These are phyloP conservation scores for Girardinus metallicus DNA, from an alignment of 2,797 vertebrate genomes.

Conservation along the genomic window DNA sequence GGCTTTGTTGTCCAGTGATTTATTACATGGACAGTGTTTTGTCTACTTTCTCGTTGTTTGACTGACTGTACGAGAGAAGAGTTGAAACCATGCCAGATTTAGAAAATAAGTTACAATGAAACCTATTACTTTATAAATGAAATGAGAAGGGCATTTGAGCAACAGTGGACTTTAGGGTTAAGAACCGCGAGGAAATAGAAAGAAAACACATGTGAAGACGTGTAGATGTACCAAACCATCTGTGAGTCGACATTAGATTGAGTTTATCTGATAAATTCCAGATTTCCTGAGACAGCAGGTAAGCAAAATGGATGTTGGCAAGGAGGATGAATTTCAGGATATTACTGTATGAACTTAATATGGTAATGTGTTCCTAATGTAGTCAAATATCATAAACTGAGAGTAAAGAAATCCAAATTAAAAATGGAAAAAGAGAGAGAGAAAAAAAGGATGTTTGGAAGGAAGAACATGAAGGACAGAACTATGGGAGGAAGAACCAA, in stretches of 20 bases:
- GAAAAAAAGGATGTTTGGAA: neutral
- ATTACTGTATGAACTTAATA: slow-evolving; percentile 37
- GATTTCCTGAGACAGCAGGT: slow-evolving; percentile 38
- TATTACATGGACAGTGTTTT: slow-evolving; percentile 48
- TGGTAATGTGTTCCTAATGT: slow-evolving; percentile 57
- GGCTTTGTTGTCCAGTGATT: slow-evolving; percentile 63
- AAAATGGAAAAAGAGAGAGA: slow-evolving; percentile 17
- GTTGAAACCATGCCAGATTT: slow-evolving; percentile 43
- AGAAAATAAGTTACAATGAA: slow-evolving; percentile 59
- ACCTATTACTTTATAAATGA: slow-evolving; percentile 57
- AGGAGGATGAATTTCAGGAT: slow-evolving; percentile 20
- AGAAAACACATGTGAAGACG: slow-evolving; percentile 55
- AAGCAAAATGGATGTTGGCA: slow-evolving; percentile 34
- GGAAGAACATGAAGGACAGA: neutral
- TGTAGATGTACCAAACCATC: slow-evolving; percentile 48
- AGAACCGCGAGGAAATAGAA: slow-evolving; percentile 41
- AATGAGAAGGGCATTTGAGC: slow-evolving; percentile 56
- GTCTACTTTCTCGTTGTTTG: slow-evolving; percentile 53
- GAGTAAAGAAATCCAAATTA: slow-evolving; percentile 31
- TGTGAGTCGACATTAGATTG: slow-evolving; percentile 42
- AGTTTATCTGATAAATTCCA: slow-evolving; percentile 59
- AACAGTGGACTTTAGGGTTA: slow-evolving; percentile 54
- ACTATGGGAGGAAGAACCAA: neutral
- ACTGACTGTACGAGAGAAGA: slow-evolving; percentile 42
- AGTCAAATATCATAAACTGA: neutral